Percentiles rank a stretch among this genome's conserved stretches.
phyloP scores from a whole-genome alignment of 2,113 vertebrate species.

The Pholis gunnellus region DNA sequence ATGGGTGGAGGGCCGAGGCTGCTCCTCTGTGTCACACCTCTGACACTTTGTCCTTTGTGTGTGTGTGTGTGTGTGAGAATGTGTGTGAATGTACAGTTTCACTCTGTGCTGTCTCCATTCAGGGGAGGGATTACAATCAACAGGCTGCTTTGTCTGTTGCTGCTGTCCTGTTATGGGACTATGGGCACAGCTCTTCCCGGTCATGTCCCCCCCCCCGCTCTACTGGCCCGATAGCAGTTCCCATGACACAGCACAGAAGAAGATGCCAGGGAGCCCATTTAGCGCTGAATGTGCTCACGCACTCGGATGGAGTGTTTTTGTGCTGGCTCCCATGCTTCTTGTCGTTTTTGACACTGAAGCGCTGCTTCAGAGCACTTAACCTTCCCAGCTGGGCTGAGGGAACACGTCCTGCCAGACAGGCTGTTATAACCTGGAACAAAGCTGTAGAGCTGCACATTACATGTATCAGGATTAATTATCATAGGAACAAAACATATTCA shows the following conservation, averaged over 20 bases:
- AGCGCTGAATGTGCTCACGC: conserved; percentile 44
- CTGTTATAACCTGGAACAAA: conserved; percentile 8
- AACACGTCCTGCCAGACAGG: conserved; percentile 23
- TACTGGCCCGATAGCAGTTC: conserved; percentile 33
- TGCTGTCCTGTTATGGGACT: conserved; percentile 28
- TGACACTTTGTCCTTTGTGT: conserved; percentile 29
- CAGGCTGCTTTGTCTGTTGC: conserved; percentile 65
- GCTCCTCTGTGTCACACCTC: conserved; percentile 55
- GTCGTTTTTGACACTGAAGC: conserved; percentile 33
- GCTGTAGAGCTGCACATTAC: background rate
- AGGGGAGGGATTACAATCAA: conserved; percentile 47
- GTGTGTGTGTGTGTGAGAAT: background rate
- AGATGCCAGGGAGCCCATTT: conserved; percentile 62
- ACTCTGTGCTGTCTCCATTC: conserved; percentile 54
- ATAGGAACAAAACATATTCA: background rate
- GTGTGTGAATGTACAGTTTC: conserved; percentile 40
- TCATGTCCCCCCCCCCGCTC: conserved; percentile 27
- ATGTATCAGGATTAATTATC: background rate
- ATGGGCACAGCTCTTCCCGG: conserved; percentile 12
- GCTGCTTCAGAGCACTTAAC: conserved; percentile 54
- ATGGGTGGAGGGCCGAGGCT: conserved; percentile 68
- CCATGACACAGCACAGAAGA: conserved; percentile 50
- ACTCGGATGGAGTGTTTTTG: conserved; percentile 48
- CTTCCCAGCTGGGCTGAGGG: conserved; percentile 38
- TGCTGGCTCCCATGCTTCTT: conserved; percentile 33